These are phyloP conservation scores for Notamacropus eugenii DNA, from an alignment of 2,797 vertebrate genomes.

Conservation along the genomic window DNA sequence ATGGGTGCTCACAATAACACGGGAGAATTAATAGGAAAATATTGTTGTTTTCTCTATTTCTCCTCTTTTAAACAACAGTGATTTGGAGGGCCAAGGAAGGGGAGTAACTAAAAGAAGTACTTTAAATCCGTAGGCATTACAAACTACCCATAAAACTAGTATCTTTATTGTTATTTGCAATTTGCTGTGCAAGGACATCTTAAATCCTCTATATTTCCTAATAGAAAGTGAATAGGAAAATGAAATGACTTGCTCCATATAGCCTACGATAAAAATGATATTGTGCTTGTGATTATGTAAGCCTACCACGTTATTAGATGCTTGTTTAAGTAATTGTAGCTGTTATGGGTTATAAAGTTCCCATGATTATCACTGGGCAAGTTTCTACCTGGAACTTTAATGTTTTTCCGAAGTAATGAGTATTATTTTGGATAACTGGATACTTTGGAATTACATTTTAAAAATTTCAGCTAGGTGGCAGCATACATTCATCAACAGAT, in stretches of 20 bases:
- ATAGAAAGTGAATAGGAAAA: conserved; percentile 1
- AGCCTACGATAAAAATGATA: conserved; percentile 29
- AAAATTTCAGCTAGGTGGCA: conserved; percentile 83
- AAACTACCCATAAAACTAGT: not conserved
- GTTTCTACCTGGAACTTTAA: not conserved
- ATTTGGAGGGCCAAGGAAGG: conserved; percentile 12
- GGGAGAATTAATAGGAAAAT: not conserved
- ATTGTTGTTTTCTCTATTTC: not conserved
- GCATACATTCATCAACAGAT: conserved; percentile 70
- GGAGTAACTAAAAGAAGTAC: not conserved
- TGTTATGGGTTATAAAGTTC: conserved; percentile 17
- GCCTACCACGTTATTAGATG: not conserved
- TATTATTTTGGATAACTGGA: not conserved
- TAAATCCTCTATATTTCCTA: conserved; percentile 15
- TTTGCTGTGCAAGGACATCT: conserved; percentile 14
- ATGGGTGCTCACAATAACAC: not conserved
- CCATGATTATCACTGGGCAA: not conserved
- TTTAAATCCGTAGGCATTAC: not conserved
- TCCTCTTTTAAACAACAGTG: not conserved
- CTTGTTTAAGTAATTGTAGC: not conserved
- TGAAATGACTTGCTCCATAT: conserved; percentile 12
- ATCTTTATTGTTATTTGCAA: conserved; percentile 22
- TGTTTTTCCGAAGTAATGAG: conserved; percentile 33
- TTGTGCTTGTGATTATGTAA: not conserved
- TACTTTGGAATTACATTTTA: conserved; percentile 45